Conservation (phyloP, 2,888 invertebrate genomes). For the Theristus sp. region DNA sequence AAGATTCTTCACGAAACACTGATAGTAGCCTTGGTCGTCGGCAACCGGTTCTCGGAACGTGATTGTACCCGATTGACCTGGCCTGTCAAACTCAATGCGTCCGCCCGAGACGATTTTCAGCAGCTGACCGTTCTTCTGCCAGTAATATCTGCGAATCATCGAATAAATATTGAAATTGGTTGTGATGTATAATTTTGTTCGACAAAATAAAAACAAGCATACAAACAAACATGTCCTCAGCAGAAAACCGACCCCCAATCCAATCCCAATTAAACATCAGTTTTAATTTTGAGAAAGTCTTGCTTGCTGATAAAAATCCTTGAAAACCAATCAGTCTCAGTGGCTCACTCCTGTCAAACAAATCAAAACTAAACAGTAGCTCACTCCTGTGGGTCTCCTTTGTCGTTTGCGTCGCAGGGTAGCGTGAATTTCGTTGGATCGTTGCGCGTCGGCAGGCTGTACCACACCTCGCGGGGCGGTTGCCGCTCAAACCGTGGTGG, state of each 20-base stretch:
- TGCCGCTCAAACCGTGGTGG: slow-evolving; percentile 6
- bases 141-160: slow-evolving; percentile 19
- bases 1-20: slow-evolving; percentile 32
- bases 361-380: not conserved
- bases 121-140: slow-evolving; percentile 17
- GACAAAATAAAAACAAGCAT: too few relatives aligned
- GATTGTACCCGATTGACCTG: slow-evolving; percentile 28
- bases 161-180: too few relatives aligned
- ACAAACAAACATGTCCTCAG: too few relatives aligned
- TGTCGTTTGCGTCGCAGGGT: slow-evolving; percentile 14
- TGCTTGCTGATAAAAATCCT: too few relatives aligned
- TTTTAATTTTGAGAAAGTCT: too few relatives aligned
- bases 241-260: too few relatives aligned
- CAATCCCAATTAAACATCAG: too few relatives aligned
- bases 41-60: slow-evolving; percentile 29
- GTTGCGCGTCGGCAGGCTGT: slow-evolving; percentile 1
- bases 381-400: slow-evolving; percentile 5
- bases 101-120: slow-evolving; percentile 15
- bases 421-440: slow-evolving; percentile 15
- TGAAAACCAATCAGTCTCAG: too few relatives aligned
- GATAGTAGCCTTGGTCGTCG: slow-evolving; percentile 29
- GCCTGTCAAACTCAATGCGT: slow-evolving; percentile 16
- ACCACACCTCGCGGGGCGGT: slow-evolving; percentile 6
- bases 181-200: too few relatives aligned
- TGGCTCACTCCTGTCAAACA: too few relatives aligned